Evolutionary conservation across 2,797 vertebrate species (phyloP).

Genomic region (Argya squamiceps): DNA sequence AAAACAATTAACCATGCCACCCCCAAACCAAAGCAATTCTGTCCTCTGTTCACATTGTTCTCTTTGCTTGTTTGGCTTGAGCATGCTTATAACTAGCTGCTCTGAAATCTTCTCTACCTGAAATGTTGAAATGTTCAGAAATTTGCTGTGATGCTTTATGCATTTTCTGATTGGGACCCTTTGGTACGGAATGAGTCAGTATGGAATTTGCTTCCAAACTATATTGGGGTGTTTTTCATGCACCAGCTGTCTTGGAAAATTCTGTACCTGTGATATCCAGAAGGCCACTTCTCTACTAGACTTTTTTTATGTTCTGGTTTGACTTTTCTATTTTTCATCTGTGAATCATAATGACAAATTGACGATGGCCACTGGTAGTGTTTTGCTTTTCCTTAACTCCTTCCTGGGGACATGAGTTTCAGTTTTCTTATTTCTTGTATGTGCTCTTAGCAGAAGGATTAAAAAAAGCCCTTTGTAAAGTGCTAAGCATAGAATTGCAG

Average conservation of each 20-base stretch:
- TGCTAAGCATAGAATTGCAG: background rate
- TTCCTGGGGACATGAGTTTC: background rate
- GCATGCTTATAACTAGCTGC: background rate
- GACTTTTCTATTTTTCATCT: background rate
- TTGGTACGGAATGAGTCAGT: background rate
- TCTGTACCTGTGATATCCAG: background rate
- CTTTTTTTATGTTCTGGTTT: background rate
- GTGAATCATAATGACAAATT: background rate
- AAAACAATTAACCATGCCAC: background rate
- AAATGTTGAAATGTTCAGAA: background rate
- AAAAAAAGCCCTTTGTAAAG: background rate
- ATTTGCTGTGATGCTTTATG: background rate
- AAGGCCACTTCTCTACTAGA: background rate
- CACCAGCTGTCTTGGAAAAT: background rate
- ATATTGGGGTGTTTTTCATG: background rate
- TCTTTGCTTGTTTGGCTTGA: background rate
- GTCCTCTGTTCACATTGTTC: background rate
- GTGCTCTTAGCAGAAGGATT: background rate
- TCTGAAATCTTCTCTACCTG: background rate
- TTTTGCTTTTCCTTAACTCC: background rate
- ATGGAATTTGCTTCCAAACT: background rate
- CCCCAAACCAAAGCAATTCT: background rate
- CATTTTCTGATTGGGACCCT: background rate
- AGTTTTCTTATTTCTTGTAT: background rate
- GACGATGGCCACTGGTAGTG: background rate